These are phyloP conservation scores for Drosophila planitibia DNA, from an alignment of 2,888 invertebrate species.

Conservation along the genomic window DNA sequence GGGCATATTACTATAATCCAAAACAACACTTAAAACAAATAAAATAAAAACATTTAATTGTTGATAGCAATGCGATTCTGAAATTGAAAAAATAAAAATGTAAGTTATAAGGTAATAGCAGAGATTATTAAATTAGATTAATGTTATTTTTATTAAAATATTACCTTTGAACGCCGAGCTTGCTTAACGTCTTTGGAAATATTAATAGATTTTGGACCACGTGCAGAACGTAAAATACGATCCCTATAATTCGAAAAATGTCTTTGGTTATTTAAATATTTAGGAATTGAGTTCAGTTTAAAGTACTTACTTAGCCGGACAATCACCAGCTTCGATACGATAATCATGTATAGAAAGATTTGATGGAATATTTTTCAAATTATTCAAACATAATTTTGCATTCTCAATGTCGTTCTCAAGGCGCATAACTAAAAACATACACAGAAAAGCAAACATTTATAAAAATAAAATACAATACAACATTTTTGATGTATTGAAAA, in stretches of 20 bases:
- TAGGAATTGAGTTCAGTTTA: too few species aligned
- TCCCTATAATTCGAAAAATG: slow-evolving; percentile 19
- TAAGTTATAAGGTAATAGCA: background rate
- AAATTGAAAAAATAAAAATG: background rate
- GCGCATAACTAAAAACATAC: slow-evolving; percentile 66
- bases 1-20: slow-evolving; percentile 25
- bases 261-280: background rate
- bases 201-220: slow-evolving; percentile 30
- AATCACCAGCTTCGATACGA: slow-evolving; percentile 52
- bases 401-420: slow-evolving; percentile 82
- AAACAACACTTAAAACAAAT: slow-evolving; percentile 18
- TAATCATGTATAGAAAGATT: slow-evolving; percentile 53
- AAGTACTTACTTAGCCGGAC: slow-evolving; percentile 36
- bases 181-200: slow-evolving; percentile 42
- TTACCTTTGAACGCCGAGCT: slow-evolving; percentile 36
- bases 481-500: background rate
- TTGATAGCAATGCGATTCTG: slow-evolving; percentile 15
- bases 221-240: slow-evolving; percentile 17
- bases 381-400: slow-evolving; percentile 75
- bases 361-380: slow-evolving; percentile 66
- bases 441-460: background rate
- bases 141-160: background rate
- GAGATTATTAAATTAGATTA: background rate
- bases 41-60: slow-evolving; percentile 8
- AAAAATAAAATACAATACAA: background rate